Evolutionary conservation across 2,113 vertebrate genomes (phyloP), one percentile per base, ranked within the genome.

Genomic region (Accipiter cooperii): DNA sequence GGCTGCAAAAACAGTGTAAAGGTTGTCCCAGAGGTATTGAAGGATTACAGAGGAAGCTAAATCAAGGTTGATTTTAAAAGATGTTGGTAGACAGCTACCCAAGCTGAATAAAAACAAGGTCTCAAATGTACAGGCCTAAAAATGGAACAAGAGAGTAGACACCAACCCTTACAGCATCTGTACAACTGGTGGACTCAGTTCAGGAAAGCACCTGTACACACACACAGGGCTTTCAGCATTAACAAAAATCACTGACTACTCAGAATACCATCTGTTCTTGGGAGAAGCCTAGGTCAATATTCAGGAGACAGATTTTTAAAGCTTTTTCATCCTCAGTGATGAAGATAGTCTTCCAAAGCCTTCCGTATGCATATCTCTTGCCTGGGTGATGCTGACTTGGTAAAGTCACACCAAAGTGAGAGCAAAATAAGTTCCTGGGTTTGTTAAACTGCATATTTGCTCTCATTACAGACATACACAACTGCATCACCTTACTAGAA

Each of bases 61-160:
- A 96, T 91, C 84, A 91, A 86, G 91, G 94, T 63, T 94, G 93
- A 94, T 96, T 96, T 96, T 88, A 86, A 91, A 77, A 96, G 84
- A 74, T 87, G 58, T 46, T 74, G 70, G 91, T 97, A 96, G 95
- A 87, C 78, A 94, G 84, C 70, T 96, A 96, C 63, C 70, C 63
- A 82, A 76, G 33, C 46, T 83, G 96, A 96, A 95, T 96, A 74
- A 93, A 95, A 95, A 95, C 84, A 96, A 94, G 63, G 29, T 85
- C 78, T 90, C 54, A 85, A 85, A 83, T 47, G 54, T 77, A 85
- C 16, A 95, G 78, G 46, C 75, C 91, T 90, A 63, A 91, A 96
- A 91, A 58, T n/a, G 66, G 84, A 87, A 80, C 58, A 66, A 66
- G 57, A 84, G 20, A 83, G 51, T 17, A 80, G 78, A 83, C 36